phyloP scores from a whole-genome alignment of 2,888 invertebrate species.

The Teinopalpus imperialis region DNA sequence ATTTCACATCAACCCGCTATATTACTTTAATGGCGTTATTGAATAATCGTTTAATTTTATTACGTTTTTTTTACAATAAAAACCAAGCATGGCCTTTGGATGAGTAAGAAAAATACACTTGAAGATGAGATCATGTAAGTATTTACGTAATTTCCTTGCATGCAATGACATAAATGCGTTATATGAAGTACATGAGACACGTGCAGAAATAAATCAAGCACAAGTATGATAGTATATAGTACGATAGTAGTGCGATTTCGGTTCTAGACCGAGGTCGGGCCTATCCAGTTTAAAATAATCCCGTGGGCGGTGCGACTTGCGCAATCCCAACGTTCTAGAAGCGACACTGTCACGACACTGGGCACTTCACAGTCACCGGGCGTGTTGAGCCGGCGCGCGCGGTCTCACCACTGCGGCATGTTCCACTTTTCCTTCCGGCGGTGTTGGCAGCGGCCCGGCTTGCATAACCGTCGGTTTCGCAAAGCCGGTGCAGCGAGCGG shows the following conservation, averaged over 20 bases:
- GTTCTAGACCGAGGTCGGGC: constrained; percentile 49
- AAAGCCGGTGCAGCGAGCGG: constrained; percentile 75
- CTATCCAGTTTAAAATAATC: constrained; percentile 76
- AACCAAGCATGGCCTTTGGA: constrained; percentile 16
- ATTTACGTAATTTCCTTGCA: constrained; percentile 22
- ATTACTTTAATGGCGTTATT: too few species aligned
- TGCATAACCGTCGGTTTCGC: constrained; percentile 80
- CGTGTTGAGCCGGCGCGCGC: constrained; percentile 77
- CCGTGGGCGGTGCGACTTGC: constrained; percentile 77
- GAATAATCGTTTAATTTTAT: neutral
- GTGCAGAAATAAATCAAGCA: constrained; percentile 33
- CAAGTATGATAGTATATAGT: constrained; percentile 38
- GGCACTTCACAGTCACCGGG: constrained; percentile 72
- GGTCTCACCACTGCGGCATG: constrained; percentile 75
- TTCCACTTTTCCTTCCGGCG: constrained; percentile 81
- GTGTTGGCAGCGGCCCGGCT: constrained; percentile 75
- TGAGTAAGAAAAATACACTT: constrained; percentile 9
- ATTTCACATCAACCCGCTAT: too few species aligned
- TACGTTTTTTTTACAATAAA: constrained; percentile 1
- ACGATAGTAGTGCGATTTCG: constrained; percentile 44
- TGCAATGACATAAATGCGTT: constrained; percentile 22
- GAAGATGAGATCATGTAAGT: constrained; percentile 24
- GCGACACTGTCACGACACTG: constrained; percentile 78
- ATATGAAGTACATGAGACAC: constrained; percentile 31
- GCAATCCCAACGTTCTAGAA: constrained; percentile 78